phyloP scores from a whole-genome alignment of 2,113 vertebrate species.

The Rousettus leschenaultii region DNA sequence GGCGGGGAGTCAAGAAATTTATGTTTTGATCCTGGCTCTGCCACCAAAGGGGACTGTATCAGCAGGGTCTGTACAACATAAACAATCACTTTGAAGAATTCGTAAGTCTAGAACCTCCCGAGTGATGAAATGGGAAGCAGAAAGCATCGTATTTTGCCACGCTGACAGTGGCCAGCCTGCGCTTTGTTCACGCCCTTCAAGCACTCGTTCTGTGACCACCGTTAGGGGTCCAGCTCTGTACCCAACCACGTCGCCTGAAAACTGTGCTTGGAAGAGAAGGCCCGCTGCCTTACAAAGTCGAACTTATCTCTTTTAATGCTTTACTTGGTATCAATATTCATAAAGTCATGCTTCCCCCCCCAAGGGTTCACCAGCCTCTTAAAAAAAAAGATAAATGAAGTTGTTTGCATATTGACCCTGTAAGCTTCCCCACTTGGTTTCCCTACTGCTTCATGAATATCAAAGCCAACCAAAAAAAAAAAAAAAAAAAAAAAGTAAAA shows the following conservation, averaged over 20 bases:
- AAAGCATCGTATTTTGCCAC: neutral
- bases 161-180: neutral
- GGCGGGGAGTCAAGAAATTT: neutral
- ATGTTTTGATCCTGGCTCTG: neutral
- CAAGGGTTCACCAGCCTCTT: slow-evolving; percentile 56
- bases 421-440: slow-evolving; percentile 50
- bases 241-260: neutral
- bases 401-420: slow-evolving; percentile 65
- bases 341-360: slow-evolving; percentile 36
- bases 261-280: neutral
- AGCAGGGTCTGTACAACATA: too few relatives aligned
- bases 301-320: slow-evolving; percentile 51
- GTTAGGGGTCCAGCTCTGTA: neutral
- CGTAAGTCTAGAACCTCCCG: neutral
- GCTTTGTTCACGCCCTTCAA: neutral
- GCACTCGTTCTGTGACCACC: neutral
- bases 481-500: neutral
- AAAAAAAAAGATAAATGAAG: slow-evolving; percentile 44
- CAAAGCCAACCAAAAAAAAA: slow-evolving; percentile 41
- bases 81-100: neutral
- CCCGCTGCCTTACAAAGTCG: slow-evolving; percentile 27
- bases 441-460: slow-evolving; percentile 52
- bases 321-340: slow-evolving; percentile 64
- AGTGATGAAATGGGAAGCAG: neutral
- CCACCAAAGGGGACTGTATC: neutral